A percentile compares a stretch with the other conserved stretches of the same genome.
Conservation (phyloP, 2,113 vertebrate species). For the Ovis canadensis region DNA sequence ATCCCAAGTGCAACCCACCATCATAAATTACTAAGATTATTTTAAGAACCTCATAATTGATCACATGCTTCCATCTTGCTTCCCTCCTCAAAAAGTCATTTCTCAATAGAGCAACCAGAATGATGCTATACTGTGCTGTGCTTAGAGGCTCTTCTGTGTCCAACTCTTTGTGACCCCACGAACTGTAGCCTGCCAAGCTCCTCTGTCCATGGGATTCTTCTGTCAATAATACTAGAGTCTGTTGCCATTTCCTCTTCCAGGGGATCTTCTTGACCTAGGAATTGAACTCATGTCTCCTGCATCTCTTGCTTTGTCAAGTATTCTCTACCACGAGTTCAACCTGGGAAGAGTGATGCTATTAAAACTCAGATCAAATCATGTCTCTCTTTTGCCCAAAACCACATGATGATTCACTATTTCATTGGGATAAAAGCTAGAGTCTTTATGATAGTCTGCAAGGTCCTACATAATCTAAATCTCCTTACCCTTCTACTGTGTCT, state of each 20-base stretch:
- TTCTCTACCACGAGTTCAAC: neutral
- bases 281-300: neutral
- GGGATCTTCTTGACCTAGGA: neutral
- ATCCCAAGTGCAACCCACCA: neutral
- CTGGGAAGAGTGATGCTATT: neutral
- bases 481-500: neutral
- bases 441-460: neutral
- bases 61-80: neutral
- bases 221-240: neutral
- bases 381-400: neutral
- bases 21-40: neutral
- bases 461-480: neutral
- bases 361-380: neutral
- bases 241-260: neutral
- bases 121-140: neutral
- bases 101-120: neutral
- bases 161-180: neutral
- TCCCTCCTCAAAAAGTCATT: neutral
- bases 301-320: neutral
- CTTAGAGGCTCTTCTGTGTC: neutral
- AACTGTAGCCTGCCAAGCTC: neutral
- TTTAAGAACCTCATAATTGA: neutral
- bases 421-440: neutral
- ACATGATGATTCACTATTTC: neutral
- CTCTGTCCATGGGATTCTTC: neutral